Percentiles rank a stretch among this genome's conserved stretches.
Evolutionary conservation across 1,140 invertebrate genomes (phyloP).

Genomic region (Zaprionus gabonicus): DNA sequence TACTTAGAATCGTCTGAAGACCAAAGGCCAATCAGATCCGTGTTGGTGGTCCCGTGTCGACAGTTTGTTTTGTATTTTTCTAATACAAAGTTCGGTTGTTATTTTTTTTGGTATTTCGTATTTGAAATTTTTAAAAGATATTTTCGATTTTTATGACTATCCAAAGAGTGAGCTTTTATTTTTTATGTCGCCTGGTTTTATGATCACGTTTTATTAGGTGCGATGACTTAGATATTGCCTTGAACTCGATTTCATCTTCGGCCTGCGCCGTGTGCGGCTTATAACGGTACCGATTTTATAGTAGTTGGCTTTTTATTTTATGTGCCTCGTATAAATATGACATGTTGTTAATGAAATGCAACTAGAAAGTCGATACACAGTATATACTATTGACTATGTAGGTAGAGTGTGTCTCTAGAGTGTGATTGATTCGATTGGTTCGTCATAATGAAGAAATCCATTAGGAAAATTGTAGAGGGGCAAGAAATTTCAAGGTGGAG

Average conservation of each 20-base stretch:
- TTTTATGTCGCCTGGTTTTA: constrained; percentile 64
- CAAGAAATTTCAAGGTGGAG: too few relatives aligned
- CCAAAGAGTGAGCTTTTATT: constrained; percentile 66
- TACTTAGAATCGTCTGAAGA: constrained; percentile 61
- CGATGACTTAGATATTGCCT: constrained; percentile 81
- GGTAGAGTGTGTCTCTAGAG: not conserved
- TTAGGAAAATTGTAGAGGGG: too few relatives aligned
- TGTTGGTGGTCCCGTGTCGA: constrained; percentile 55
- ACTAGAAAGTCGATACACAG: constrained; percentile 54
- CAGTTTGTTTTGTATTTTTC: not conserved
- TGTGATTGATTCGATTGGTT: not conserved
- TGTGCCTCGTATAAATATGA: constrained; percentile 54
- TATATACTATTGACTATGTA: too few relatives aligned
- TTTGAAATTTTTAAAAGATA: constrained; percentile 57
- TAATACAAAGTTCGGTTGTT: not conserved
- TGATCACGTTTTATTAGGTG: constrained; percentile 75
- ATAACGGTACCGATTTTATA: constrained; percentile 69
- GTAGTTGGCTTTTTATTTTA: constrained; percentile 46
- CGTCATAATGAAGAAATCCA: not conserved
- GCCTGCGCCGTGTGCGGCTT: constrained; percentile 28
- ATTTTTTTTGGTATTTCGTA: constrained; percentile 3
- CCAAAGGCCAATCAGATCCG: constrained; percentile 26
- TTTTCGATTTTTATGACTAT: constrained; percentile 56
- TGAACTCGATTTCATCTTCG: constrained; percentile 63
- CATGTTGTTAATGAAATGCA: constrained; percentile 46